phyloP scores from a whole-genome alignment of 2,113 vertebrate species.

The Ovis aries region DNA sequence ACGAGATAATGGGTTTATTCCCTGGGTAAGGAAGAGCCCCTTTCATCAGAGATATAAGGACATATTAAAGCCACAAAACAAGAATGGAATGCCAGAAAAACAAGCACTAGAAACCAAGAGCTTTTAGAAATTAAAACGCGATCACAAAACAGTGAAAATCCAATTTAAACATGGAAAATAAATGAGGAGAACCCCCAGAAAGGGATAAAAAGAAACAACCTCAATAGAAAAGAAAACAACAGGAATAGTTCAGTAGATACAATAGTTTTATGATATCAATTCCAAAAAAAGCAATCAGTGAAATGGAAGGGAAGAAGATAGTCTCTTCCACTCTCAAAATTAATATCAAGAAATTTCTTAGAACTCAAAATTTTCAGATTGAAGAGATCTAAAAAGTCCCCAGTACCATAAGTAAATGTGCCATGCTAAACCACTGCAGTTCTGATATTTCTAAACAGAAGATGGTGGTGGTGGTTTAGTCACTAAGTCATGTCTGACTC shows the following conservation, averaged over 20 bases:
- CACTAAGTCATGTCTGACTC: not conserved
- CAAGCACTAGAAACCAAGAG: not conserved
- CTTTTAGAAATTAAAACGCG: not conserved
- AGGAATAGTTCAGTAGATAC: not conserved
- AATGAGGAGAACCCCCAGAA: not conserved
- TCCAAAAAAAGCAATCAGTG: not conserved
- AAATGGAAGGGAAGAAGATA: not conserved
- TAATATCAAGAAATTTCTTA: not conserved
- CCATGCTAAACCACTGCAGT: not conserved
- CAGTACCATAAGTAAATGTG: not conserved
- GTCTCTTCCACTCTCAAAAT: not conserved
- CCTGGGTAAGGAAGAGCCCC: not conserved
- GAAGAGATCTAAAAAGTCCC: not conserved
- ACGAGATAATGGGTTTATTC: not conserved
- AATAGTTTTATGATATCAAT: not conserved
- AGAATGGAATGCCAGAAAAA: not conserved
- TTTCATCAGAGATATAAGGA: not conserved
- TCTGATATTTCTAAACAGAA: not conserved
- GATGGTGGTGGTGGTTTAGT: not conserved
- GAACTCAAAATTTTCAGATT: not conserved
- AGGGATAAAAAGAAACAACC: not conserved
- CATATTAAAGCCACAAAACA: conserved; percentile 5
- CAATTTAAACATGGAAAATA: not conserved
- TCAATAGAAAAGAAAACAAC: not conserved
- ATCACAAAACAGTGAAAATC: not conserved